Percentiles rank a stretch among this genome's conserved stretches.
Conservation (phyloP, 2,888 invertebrate species). For the Drosophila robusta region DNA sequence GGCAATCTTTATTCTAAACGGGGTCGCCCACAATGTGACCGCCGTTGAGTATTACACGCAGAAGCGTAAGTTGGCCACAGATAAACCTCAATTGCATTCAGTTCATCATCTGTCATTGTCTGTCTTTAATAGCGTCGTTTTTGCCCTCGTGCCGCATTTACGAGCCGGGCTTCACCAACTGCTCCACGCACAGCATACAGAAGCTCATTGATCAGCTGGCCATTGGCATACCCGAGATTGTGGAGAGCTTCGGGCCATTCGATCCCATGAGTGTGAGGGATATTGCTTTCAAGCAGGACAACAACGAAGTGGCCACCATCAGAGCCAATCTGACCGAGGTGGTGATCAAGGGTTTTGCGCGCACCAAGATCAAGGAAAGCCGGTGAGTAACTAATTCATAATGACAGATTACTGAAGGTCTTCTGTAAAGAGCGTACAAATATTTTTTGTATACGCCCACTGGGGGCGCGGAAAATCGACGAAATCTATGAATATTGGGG, state of each 20-base stretch:
- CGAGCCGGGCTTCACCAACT: slow-evolving; percentile 88
- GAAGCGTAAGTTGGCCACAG: slow-evolving; percentile 63
- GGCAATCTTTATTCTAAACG: slow-evolving; percentile 33
- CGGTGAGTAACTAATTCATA: slow-evolving; percentile 85
- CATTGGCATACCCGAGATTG: slow-evolving; percentile 81
- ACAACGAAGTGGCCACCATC: slow-evolving; percentile 89
- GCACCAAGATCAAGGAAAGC: slow-evolving; percentile 87
- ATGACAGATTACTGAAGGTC: no score
- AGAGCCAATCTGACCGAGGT: slow-evolving; percentile 89
- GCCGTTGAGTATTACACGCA: slow-evolving; percentile 66
- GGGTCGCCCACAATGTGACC: slow-evolving; percentile 15
- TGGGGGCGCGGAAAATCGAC: no score
- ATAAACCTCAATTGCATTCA: no score
- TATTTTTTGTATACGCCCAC: no score
- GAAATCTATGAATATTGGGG: no score
- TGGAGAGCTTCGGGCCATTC: slow-evolving; percentile 86
- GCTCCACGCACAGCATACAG: slow-evolving; percentile 87
- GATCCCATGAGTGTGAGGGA: slow-evolving; percentile 89
- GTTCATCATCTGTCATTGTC: neutral
- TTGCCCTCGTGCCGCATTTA: slow-evolving; percentile 88
- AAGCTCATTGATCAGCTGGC: slow-evolving; percentile 87
- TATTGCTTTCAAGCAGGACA: slow-evolving; percentile 89
- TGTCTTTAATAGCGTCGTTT: slow-evolving; percentile 86
- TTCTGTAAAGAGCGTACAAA: no score
- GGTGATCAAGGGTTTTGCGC: slow-evolving; percentile 88